phyloP scores from a whole-genome alignment of 2,797 vertebrate species.

The Falco cherrug region DNA sequence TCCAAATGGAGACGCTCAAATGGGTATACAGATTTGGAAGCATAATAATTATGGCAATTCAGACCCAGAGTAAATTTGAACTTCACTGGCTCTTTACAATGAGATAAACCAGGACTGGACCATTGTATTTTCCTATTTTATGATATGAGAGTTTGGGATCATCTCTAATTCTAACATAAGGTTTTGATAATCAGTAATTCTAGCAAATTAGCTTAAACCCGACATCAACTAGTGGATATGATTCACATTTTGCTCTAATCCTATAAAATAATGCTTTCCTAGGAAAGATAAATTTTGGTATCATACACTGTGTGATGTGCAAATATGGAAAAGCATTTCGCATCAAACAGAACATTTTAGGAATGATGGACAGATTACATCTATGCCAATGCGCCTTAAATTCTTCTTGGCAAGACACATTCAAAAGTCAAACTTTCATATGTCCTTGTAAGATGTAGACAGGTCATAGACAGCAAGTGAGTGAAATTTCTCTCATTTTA shows the following conservation, averaged over 20 bases:
- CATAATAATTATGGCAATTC: background rate
- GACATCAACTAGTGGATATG: background rate
- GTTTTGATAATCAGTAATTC: background rate
- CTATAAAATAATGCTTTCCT: background rate
- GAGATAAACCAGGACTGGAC: background rate
- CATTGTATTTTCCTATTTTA: background rate
- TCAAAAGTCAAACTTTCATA: background rate
- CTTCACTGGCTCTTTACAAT: background rate
- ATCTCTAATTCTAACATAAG: background rate
- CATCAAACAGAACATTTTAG: background rate
- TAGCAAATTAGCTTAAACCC: background rate
- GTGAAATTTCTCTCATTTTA: background rate
- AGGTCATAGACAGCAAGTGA: background rate
- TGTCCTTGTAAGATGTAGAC: background rate
- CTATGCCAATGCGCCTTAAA: background rate
- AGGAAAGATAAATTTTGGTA: background rate
- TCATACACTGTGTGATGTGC: background rate
- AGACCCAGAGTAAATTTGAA: background rate
- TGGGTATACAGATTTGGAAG: background rate
- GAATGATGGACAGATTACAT: background rate
- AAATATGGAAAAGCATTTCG: background rate
- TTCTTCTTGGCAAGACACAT: background rate
- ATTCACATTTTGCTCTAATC: background rate
- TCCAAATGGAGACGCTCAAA: background rate
- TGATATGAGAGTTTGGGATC: background rate